Evolutionary conservation across 2,113 vertebrate genomes (phyloP).

Genomic region (Sterna hirundo): DNA sequence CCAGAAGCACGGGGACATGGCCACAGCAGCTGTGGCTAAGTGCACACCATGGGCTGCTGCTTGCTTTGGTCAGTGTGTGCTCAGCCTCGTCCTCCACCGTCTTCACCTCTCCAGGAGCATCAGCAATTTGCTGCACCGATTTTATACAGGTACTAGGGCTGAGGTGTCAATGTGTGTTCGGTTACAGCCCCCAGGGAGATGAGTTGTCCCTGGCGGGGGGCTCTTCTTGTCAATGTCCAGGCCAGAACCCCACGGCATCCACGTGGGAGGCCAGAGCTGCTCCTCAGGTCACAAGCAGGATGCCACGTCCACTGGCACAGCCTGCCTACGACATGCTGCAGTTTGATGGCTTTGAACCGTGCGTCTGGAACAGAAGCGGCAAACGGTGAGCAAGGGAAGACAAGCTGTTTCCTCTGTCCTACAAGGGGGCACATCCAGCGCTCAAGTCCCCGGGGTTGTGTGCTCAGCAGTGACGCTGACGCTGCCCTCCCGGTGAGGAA

Average conservation of each 20-base stretch:
- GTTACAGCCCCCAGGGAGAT: not conserved
- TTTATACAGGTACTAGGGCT: not conserved
- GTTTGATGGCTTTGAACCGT: slow-evolving; percentile 71
- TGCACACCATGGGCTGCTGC: not conserved
- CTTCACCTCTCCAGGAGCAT: not conserved
- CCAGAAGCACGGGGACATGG: not conserved
- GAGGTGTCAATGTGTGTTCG: not conserved
- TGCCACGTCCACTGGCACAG: not conserved
- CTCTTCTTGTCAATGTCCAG: not conserved
- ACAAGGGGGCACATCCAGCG: not conserved
- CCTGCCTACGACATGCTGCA: slow-evolving; percentile 73
- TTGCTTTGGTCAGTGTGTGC: not conserved
- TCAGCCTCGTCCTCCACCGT: not conserved
- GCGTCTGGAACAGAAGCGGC: slow-evolving; percentile 51
- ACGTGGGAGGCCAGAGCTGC: not conserved
- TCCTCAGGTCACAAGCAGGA: not conserved
- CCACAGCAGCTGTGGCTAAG: not conserved
- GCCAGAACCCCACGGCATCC: not conserved
- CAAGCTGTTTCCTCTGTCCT: not conserved
- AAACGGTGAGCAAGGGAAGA: not conserved
- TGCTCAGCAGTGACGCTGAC: not conserved
- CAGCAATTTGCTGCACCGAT: not conserved
- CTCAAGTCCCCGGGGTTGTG: not conserved
- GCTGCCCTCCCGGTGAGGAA: not conserved
- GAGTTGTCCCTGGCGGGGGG: not conserved